Base-by-base conservation (phyloP, 1,140 invertebrate species). In the Reticulitermes speratus region DNA sequence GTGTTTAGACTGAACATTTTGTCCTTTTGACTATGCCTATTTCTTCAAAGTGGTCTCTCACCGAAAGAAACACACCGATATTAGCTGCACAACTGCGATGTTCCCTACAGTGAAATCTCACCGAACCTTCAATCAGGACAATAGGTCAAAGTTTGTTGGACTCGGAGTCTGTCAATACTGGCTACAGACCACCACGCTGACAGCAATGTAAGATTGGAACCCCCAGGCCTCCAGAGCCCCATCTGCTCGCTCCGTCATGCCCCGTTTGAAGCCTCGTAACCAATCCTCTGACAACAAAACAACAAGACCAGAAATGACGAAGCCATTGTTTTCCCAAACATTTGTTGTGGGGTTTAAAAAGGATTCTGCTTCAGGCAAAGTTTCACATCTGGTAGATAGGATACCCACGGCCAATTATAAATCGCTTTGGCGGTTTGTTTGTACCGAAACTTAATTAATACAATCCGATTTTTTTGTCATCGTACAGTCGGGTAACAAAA, bases 321-420 rank as follows among this genome's bases (percentile, higher is more conserved):
- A 25, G 65, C 65, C 65, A 75, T 75, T 75, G 65, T 75, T 75
- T 75, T 75, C 65, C n/a, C n/a, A 75, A 75, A 30, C 65, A 75
- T 25, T 75, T 75, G 25, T 75, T 75, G 65, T 75, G n/a, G n/a
- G 65, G 65, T 6, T 75, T 75, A 11, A n/a, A 30, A 75, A 75
- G n/a, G 7, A 8, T 0, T 55, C 14, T 30, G 7, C 65, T 75
- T 25, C 25, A 9, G 25, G 65, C 25, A 8, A n/a, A 11, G 65
- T 30, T 75, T 75, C 65, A 14, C 65, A 75, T 25, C 25, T 75
- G 65, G 2, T 30, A 75, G 65, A 75, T 75, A 75, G 30, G 65
- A 75, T 9, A 75, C 65, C 25, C 25, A 75, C 14, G 25, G 65
- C n/a, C 65, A 75, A 30, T 75, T 75, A 75, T 30, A 30, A 75